Evolutionary conservation across 1,140 invertebrate species (phyloP), one percentile per base, ranked within the genome.

Genomic region (Sitobion miscanthi): DNA sequence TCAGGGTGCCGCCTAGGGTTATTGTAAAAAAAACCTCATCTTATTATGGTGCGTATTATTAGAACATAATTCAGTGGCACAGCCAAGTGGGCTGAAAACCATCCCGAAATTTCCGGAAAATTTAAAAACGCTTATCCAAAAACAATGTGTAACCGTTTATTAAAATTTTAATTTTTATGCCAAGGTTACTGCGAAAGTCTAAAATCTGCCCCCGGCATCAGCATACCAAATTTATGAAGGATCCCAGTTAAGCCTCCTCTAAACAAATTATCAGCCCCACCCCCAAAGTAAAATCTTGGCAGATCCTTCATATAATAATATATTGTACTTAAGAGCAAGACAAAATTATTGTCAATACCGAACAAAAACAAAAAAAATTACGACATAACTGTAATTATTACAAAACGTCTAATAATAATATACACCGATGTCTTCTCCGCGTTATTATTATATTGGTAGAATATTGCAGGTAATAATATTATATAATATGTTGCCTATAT

Each of bases 361-460:
- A 69, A n/a, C 30, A 69, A 69, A 69, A 69, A 69, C 62, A n/a
- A 69, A 69, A 47, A 69, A 69, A 54, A n/a, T 69, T n/a, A 69
- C 9, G 3, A 20, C 17, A n/a, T 30, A n/a, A 69, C 62, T n/a
- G 30, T 69, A 69, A 69, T 69, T 47, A 57, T 62, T 69, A 69
- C 62, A 69, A 69, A n/a, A 69, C 30, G 14, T 69, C 62, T n/a
- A n/a, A 69, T 69, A 69, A n/a, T 69, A 69, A n/a, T 69, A 69
- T 69, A 69, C 30, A 69, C 62, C 30, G 62, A 87, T 87, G 45
- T 87, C 87, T 52, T 89, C 87, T 89, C 23, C n/a, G 87, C 49
- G 87, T 89, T 89, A 89, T 54, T 54, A 38, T 83, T 83, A 83
- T 83, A 83, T 83, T 38, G 77, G 35, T n/a, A 87, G 20, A 47